Base-by-base conservation (phyloP, 2,888 invertebrate genomes). In the Orthonevra nobilis region DNA sequence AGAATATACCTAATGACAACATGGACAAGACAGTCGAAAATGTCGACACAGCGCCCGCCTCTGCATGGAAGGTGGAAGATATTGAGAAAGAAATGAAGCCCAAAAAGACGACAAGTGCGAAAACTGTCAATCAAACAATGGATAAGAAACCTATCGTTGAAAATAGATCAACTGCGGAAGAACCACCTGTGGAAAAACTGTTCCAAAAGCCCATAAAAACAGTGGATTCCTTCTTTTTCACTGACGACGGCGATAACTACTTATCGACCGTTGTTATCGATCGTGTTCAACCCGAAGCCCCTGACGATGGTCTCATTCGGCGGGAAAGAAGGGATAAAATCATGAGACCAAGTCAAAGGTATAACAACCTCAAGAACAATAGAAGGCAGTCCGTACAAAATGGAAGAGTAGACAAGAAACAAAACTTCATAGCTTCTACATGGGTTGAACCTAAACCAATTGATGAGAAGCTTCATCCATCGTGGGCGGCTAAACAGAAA, bases 181-280 rank as follows among this genome's bases (percentile, higher is more conserved):
- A n/a, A n/a, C n/a, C n/a, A n/a, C n/a, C n/a, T n/a, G n/a, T n/a
- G n/a, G n/a, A 10, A 28, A 19, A 26, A 5, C 7, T 44, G 15
- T 32, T n/a, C 6, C n/a, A 28, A 44, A 50, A 36, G 14, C 40
- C 70, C 7, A 12, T 60, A 3, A 56, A 58, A 20, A 64, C 46
- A 2, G 60, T 84, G 0, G 88, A 89, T 83, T 85, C 87, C 0
- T 89, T 89, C 72, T 89, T 89, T 54, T 84, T 88, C 9, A 88
- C 88, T 0, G 83, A 84, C 32, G 83, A 84, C 1, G 89, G 89
- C 0, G 86, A 87, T 20, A 86, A 85, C 50, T 89, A 89, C 81
- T 17, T 86, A 6, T 87, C 89, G 0, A 85, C 86, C 0, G 87
- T 86, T 1, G 85, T 86, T 2, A 70, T 81, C 0, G 66, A 82